Evolutionary conservation across 2,113 vertebrate genomes (phyloP).

Genomic region (Tetraodon nigroviridis): DNA sequence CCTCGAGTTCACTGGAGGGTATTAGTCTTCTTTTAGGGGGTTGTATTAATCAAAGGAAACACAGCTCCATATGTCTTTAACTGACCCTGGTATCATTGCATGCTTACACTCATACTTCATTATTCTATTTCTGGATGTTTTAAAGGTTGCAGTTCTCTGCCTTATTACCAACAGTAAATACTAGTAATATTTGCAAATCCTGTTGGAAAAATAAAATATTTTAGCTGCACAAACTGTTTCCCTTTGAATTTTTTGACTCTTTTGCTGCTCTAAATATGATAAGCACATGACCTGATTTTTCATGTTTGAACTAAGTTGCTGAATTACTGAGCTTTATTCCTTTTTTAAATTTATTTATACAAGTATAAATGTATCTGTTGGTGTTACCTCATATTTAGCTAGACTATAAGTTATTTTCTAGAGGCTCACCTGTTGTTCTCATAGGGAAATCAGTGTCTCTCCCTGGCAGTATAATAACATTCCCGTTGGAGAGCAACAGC

Average conservation of each 20-base stretch:
- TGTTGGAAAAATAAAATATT: conserved; percentile 36
- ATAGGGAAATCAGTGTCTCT: conserved; percentile 69
- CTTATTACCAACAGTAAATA: conserved; percentile 21
- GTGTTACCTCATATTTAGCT: conserved; percentile 54
- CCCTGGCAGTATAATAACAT: conserved; percentile 73
- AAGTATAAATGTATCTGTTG: conserved; percentile 51
- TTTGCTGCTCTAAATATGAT: conserved; percentile 33
- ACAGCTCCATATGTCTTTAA: conserved; percentile 54
- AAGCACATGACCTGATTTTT: conserved; percentile 48
- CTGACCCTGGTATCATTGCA: conserved; percentile 36
- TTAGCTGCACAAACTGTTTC: conserved; percentile 15
- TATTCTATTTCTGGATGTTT: conserved; percentile 14
- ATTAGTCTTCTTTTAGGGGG: conserved; percentile 59
- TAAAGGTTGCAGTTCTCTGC: conserved; percentile 11
- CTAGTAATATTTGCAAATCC: conserved; percentile 22
- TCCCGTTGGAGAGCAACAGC: conserved; percentile 70
- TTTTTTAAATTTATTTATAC: conserved; percentile 42
- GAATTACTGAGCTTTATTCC: conserved; percentile 40
- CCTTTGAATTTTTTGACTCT: conserved; percentile 34
- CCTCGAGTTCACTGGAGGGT: conserved; percentile 62
- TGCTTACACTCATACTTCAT: conserved; percentile 32
- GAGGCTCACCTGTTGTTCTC: conserved; percentile 75
- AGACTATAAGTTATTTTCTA: conserved; percentile 55
- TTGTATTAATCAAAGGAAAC: conserved; percentile 64
- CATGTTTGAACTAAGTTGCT: conserved; percentile 39